Evolutionary conservation across 2,888 invertebrate genomes (phyloP), one percentile per base, ranked within the genome.

Genomic region (Hemaris fuciformis): DNA sequence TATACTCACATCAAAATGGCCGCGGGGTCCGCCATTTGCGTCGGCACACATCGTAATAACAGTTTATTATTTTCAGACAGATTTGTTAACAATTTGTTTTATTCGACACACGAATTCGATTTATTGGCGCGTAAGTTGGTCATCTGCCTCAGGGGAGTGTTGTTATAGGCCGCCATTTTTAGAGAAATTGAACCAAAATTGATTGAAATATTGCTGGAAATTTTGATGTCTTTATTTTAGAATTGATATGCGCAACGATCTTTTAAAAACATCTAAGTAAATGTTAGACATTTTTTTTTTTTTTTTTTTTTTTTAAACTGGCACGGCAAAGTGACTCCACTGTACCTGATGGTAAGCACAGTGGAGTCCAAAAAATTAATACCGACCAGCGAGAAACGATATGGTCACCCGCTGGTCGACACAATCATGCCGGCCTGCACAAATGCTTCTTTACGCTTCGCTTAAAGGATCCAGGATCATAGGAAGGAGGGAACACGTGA

Each of bases 201-300:
- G 62, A 64, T 70, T 66, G 70, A 70, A 70, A 68, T 71, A 69
- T 74, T 75, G 77, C 68, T 10, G 27, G 10, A 45, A 3, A 13
- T 18, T 31, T 53, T 31, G 27, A 53, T 53, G 31, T 18, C 27
- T 53, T 31, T 53, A 53, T 53, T 31, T 10, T 18, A 27, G 8
- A 7, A 3, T 15, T 27, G 25, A 18, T 27, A 15, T 48, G 7
- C 7, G 27, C 8, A 4, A 27, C 15, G 27, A 53, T 15, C 3
- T 27, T n/a, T 27, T 10, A 20, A 46, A 6, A n/a, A n/a, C n/a
- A n/a, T n/a, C n/a, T n/a, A n/a, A n/a, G n/a, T n/a, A n/a, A n/a
- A n/a, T n/a, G n/a, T n/a, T n/a, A n/a, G n/a, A n/a, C n/a, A n/a
- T n/a, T n/a, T n/a, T n/a, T n/a, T n/a, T n/a, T n/a, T n/a, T n/a